Evolutionary conservation across 92 coral and sea anemone species (phyloP).

Genomic region (Parazoanthus darwini): DNA sequence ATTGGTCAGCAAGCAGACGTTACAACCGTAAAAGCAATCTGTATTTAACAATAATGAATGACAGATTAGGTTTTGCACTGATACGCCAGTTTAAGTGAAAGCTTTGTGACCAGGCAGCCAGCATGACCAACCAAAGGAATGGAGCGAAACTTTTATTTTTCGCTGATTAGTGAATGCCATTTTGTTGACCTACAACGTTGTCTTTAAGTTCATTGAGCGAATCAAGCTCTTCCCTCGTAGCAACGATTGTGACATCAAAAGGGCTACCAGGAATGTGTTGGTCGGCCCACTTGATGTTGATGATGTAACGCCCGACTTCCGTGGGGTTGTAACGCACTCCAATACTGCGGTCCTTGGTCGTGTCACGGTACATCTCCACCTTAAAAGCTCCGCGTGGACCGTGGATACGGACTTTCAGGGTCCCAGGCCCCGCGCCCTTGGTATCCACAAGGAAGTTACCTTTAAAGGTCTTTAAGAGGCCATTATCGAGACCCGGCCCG

Average conservation of each 20-base stretch:
- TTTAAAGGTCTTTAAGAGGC: conserved; percentile 72
- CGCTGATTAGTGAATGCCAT: conserved; percentile 24
- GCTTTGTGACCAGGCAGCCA: not conserved
- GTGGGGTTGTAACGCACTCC: conserved; percentile 97
- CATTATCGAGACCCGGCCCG: conserved; percentile 92
- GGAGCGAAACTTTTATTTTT: not conserved
- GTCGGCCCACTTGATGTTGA: conserved; percentile 97
- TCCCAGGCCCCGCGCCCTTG: conserved; percentile 99
- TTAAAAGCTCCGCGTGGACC: conserved; percentile 98
- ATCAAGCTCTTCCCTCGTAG: conserved; percentile 79
- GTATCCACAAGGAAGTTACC: conserved; percentile 96
- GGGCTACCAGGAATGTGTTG: conserved; percentile 94
- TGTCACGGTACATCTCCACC: conserved; percentile 98
- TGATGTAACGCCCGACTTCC: conserved; percentile 88
- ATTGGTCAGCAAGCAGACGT: too few relatives aligned
- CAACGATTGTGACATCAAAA: conserved; percentile 81
- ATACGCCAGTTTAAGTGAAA: not conserved
- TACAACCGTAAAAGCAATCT: not conserved
- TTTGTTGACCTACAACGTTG: conserved; percentile 54
- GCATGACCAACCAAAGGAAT: not conserved
- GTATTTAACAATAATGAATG: not conserved
- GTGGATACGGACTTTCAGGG: conserved; percentile 91
- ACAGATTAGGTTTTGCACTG: not conserved
- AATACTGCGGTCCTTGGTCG: conserved; percentile 88
- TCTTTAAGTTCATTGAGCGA: conserved; percentile 74